Percentiles rank a stretch among this genome's conserved stretches.
These are phyloP conservation scores for Amyelois transitella DNA, from an alignment of 1,140 invertebrate species.

Conservation along the genomic window DNA sequence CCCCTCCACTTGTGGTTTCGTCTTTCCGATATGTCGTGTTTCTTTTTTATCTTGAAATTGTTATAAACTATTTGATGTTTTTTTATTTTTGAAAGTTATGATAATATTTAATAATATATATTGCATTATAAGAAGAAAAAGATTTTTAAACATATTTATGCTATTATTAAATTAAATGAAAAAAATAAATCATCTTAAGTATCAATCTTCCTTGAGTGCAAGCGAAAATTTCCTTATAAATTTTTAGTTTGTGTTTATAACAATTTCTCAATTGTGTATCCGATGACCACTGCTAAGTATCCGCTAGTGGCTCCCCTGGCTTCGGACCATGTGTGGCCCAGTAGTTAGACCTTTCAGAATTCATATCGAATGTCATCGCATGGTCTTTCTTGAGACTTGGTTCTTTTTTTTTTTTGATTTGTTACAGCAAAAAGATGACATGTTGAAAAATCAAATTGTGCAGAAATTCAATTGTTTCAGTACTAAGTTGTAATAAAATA, in stretches of 20 bases:
- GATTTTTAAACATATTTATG: too few species aligned
- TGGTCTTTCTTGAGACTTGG: neutral
- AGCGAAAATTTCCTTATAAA: neutral
- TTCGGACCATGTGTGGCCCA: neutral
- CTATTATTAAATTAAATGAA: too few species aligned
- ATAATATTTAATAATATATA: neutral
- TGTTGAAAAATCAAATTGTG: neutral
- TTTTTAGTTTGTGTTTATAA: conserved; percentile 17
- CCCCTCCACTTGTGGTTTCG: conserved; percentile 5
- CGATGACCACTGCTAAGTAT: conserved; percentile 3
- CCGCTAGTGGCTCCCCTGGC: neutral
- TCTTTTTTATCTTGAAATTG: conserved; percentile 21
- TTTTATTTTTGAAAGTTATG: neutral
- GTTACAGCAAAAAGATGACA: neutral
- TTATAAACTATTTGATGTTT: conserved; percentile 17
- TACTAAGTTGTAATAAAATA: neutral
- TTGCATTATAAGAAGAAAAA: too few species aligned
- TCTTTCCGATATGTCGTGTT: conserved; percentile 16
- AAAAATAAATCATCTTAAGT: too few species aligned
- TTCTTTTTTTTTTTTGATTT: neutral
- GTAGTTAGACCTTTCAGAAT: neutral
- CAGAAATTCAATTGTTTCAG: neutral
- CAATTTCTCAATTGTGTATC: conserved; percentile 11
- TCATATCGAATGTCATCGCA: neutral
- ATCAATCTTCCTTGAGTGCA: too few species aligned